phyloP scores from a whole-genome alignment of 2,797 vertebrate genomes.

The Artibeus lituratus region DNA sequence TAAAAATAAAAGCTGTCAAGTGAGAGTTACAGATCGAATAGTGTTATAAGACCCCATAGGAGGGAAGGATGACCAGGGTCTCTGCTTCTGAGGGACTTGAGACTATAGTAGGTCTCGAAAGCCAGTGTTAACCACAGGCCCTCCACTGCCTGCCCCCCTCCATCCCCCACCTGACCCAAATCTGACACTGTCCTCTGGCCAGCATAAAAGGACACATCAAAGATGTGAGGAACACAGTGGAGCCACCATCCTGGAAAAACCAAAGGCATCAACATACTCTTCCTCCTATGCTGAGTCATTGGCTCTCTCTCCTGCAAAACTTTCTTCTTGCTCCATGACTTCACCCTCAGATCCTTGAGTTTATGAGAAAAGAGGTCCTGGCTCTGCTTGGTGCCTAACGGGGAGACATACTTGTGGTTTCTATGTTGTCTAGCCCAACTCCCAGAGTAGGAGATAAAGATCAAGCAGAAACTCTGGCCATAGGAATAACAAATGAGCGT shows the following conservation, averaged over 20 bases:
- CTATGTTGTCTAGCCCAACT: not conserved
- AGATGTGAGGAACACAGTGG: not conserved
- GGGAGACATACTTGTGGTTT: slow-evolving; percentile 30
- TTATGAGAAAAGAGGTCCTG: not conserved
- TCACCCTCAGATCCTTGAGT: not conserved
- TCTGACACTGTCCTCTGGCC: not conserved
- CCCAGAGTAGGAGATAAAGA: not conserved
- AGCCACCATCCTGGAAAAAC: not conserved
- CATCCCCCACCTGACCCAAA: too few species aligned
- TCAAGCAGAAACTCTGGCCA: not conserved
- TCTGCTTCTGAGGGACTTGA: not conserved
- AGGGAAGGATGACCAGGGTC: not conserved
- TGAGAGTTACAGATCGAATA: not conserved
- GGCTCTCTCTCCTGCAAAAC: not conserved
- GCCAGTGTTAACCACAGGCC: not conserved
- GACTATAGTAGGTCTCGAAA: not conserved
- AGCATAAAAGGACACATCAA: not conserved
- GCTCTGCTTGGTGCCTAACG: not conserved
- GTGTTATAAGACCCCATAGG: not conserved
- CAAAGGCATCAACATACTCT: not conserved
- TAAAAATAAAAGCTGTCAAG: not conserved
- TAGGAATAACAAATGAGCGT: not conserved
- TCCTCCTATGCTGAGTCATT: not conserved
- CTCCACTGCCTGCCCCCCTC: not conserved
- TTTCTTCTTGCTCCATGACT: not conserved